These are phyloP conservation scores for Notamacropus eugenii DNA, from an alignment of 2,797 vertebrate genomes.

Conservation along the genomic window DNA sequence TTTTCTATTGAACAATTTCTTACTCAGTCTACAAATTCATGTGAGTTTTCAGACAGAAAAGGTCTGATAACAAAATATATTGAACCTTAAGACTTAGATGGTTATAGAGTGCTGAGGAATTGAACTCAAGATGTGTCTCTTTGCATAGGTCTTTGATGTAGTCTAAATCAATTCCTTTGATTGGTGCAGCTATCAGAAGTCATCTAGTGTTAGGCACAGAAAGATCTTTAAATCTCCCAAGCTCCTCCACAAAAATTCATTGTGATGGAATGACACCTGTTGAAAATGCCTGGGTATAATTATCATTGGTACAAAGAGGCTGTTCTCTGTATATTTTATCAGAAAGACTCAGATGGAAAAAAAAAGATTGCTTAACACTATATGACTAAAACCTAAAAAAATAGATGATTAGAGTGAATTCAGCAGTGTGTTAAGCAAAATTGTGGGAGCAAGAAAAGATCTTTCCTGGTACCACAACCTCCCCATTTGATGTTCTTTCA, in stretches of 20 bases:
- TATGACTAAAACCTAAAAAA: not conserved
- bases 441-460: no score
- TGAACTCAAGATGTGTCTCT: rapidly evolving
- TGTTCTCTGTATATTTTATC: not conserved
- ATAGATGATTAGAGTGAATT: not conserved
- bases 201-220: rapidly evolving
- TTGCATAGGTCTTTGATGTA: no score
- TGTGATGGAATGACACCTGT: not conserved
- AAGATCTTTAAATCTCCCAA: not conserved
- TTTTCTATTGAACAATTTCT: rapidly evolving
- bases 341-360: not conserved
- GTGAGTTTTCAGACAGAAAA: not conserved
- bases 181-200: not conserved
- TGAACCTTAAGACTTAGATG: not conserved
- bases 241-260: rapidly evolving
- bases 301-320: not conserved
- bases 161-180: not conserved
- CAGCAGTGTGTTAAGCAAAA: no score
- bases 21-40: rapidly evolving
- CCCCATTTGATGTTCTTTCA: not conserved
- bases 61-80: not conserved
- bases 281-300: not conserved
- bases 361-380: not conserved
- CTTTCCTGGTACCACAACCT: not conserved
- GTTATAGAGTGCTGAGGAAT: rapidly evolving